Conservation (phyloP, 2,797 vertebrate species). For the Cuniculus paca region DNA sequence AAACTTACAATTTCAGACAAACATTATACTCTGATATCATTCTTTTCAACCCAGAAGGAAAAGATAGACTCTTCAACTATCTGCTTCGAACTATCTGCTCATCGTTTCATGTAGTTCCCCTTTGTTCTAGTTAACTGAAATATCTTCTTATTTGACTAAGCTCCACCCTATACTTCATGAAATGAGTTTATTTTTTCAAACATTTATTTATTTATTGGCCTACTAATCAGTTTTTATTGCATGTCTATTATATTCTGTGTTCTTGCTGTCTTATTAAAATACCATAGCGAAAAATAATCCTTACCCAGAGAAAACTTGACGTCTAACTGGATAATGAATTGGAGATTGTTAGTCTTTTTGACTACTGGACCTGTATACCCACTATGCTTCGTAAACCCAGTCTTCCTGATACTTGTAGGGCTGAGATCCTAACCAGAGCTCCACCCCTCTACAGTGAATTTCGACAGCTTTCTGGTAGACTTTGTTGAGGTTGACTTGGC, state of each 20-base stretch:
- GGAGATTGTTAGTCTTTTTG: neutral
- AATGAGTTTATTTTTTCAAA: neutral
- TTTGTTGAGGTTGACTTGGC: neutral
- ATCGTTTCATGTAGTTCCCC: neutral
- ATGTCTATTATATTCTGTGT: neutral
- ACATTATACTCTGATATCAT: neutral
- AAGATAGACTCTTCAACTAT: neutral
- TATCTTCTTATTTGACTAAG: neutral
- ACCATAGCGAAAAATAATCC: neutral
- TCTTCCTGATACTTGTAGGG: neutral
- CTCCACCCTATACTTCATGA: neutral
- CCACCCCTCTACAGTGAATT: neutral
- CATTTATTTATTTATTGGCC: neutral
- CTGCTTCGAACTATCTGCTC: neutral
- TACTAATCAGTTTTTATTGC: neutral
- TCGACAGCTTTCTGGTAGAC: conserved; percentile 1
- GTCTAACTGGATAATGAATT: neutral
- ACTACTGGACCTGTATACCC: neutral
- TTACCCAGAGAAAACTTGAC: conserved; percentile 35
- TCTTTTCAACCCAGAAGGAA: neutral
- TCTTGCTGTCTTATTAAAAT: neutral
- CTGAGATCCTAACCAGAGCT: neutral
- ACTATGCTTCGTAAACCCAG: neutral
- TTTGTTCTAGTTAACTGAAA: neutral
- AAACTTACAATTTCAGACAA: neutral